phyloP scores from a whole-genome alignment of 2,797 vertebrate genomes.

The Bucorvus abyssinicus region DNA sequence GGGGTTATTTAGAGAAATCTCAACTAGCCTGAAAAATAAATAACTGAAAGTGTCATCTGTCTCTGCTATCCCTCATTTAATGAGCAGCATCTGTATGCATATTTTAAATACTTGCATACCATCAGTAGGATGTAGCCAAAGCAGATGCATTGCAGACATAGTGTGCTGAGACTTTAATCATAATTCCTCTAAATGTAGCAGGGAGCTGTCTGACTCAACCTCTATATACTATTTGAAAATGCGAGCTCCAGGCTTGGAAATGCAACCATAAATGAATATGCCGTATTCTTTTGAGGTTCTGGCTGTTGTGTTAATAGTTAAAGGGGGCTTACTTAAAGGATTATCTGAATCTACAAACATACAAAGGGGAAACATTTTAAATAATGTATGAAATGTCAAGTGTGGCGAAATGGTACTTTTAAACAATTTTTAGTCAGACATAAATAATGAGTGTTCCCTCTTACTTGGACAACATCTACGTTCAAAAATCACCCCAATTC shows the following conservation, averaged over 20 bases:
- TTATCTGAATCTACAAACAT: neutral
- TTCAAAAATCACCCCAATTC: neutral
- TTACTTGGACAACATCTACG: neutral
- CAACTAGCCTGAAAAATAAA: neutral
- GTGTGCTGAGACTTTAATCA: constrained; percentile 31
- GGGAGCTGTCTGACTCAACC: constrained; percentile 42
- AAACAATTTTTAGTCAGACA: neutral
- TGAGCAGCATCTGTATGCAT: neutral
- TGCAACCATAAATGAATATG: neutral
- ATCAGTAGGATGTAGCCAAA: constrained; percentile 48
- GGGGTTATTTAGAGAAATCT: neutral
- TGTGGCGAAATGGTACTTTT: neutral
- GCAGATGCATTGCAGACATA: constrained; percentile 50
- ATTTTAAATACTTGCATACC: constrained; percentile 48
- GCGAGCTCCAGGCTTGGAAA: neutral
- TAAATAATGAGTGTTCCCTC: neutral
- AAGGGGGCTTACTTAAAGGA: neutral
- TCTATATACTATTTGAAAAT: constrained; percentile 50
- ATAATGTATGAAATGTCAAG: neutral
- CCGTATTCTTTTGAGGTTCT: neutral
- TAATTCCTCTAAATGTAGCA: constrained; percentile 57
- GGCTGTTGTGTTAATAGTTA: neutral
- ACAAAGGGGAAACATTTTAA: neutral
- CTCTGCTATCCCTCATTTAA: constrained; percentile 38
- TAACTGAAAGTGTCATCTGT: neutral